Percentiles rank a stretch among this genome's conserved stretches.
Evolutionary conservation across 2,113 vertebrate genomes (phyloP).

Genomic region (Sceloporus undulatus): DNA sequence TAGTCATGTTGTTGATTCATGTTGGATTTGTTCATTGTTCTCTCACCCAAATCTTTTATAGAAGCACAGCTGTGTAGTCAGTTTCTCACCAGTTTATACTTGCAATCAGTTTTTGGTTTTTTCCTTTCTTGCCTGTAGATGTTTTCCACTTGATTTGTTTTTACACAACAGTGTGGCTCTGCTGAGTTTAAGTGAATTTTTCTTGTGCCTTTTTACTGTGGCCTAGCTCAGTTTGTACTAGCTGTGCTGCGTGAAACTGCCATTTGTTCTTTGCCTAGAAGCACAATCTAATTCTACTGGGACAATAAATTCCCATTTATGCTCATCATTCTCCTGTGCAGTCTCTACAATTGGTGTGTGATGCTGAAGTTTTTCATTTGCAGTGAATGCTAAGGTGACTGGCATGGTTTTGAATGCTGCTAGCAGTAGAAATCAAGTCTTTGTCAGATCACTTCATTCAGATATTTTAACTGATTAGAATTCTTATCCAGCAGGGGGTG

Average conservation of each 20-base stretch:
- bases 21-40: background rate
- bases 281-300: background rate
- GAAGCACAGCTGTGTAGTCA: background rate
- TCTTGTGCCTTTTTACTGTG: background rate
- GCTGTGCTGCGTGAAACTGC: background rate
- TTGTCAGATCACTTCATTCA: background rate
- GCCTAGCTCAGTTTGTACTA: background rate
- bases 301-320: conserved; percentile 24
- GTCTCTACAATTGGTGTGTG: conserved; percentile 40
- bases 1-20: background rate
- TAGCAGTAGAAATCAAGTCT: conserved; percentile 12
- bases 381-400: conserved; percentile 30
- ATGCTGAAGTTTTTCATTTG: conserved; percentile 31
- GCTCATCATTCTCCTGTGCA: background rate
- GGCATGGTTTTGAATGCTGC: conserved; percentile 32
- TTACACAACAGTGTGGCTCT: background rate
- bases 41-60: background rate
- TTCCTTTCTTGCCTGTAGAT: background rate
- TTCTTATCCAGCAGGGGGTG: conserved; percentile 68
- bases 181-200: background rate
- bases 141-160: background rate
- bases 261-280: background rate
- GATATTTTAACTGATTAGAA: conserved; percentile 47
- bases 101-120: background rate
- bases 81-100: background rate